Base-by-base conservation (phyloP, 2,113 vertebrate genomes). In the Pollimyrus isidori region DNA sequence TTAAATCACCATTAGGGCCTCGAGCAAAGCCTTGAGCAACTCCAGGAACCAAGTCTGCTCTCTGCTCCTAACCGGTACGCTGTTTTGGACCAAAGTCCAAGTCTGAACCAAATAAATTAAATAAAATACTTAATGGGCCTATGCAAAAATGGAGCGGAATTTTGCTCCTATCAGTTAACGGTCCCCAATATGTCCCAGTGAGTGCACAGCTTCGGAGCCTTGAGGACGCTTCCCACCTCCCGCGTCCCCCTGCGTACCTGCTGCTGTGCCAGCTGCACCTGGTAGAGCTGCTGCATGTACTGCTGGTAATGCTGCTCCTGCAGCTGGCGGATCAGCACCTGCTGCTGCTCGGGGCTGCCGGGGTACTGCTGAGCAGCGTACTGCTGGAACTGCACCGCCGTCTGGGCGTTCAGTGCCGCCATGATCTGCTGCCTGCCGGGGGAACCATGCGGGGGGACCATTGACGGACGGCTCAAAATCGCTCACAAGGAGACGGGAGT, bases 291-390 rank as follows among this genome's bases (percentile, higher is more conserved):
- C 93, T 99, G 98, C 98, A 99, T 99, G 93, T 99, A 99, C 92
- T 99, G 98, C 91, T 99, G 98, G 92, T 99, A 99, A 94, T 99
- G 98, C 92, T 99, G 98, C 90, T 99, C 98, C 94, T 99, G 98
- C 50, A 99, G 96, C 95, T 99, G 98, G 0, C 98, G 97, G 93
- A 99, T 99, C 88, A 99, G 97, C 90, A 97, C 93, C 90, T 98
- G 96, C 94, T 99, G 98, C 92, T 99, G 98, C 17, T 99, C 98
- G 0, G 96, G 96, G 95, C 97, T 99, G 92, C 97, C 97, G 0
- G 98, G 98, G 53, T 99, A 99, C 92, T 99, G 98, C 93, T 99
- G 98, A 4, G 98, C 98, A 0, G 98, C 98, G 0, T 99, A 99
- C 94, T 99, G 98, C 93, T 99, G 98, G 95, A 99, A 99, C 96